Evolutionary conservation across 2,797 vertebrate species (phyloP).

Genomic region (Perodicticus potto): DNA sequence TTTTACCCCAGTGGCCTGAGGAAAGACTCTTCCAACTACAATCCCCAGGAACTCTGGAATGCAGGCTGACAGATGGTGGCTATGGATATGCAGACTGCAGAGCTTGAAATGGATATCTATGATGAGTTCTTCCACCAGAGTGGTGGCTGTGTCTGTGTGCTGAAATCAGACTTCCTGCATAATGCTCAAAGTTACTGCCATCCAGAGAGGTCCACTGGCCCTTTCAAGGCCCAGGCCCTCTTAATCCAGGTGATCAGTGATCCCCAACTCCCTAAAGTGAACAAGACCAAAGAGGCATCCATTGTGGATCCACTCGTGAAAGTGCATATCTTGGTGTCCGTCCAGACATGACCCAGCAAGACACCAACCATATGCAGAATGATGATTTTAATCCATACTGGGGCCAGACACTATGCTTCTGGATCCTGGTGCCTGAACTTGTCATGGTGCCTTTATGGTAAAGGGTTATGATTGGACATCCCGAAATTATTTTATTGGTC

Average conservation of each 20-base stretch:
- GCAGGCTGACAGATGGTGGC: conserved; percentile 98
- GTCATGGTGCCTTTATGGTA: conserved; percentile 93
- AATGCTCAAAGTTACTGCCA: conserved; percentile 89
- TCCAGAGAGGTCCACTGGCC: conserved; percentile 89
- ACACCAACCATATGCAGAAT: conserved; percentile 95
- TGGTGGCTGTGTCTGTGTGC: conserved; percentile 92
- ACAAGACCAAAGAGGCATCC: conserved; percentile 92
- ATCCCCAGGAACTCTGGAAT: conserved; percentile 97
- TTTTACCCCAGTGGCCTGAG: conserved; percentile 95
- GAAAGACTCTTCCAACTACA: conserved; percentile 97
- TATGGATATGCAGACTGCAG: conserved; percentile 96
- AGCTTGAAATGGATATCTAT: conserved; percentile 95
- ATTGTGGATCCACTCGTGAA: conserved; percentile 96
- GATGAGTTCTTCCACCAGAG: conserved; percentile 96
- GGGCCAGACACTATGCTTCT: conserved; percentile 93
- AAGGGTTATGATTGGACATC: conserved; percentile 92
- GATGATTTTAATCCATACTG: conserved; percentile 97
- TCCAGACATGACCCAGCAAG: conserved; percentile 90
- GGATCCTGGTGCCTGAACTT: conserved; percentile 92
- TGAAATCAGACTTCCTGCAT: conserved; percentile 95
- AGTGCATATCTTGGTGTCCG: conserved; percentile 94
- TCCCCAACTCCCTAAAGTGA: conserved; percentile 96
- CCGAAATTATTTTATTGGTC: conserved; percentile 94
- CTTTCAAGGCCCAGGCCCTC: conserved; percentile 88
- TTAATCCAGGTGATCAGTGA: conserved; percentile 95